Base-by-base conservation (phyloP, 1,140 invertebrate genomes). In the Polyergus mexicanus region DNA sequence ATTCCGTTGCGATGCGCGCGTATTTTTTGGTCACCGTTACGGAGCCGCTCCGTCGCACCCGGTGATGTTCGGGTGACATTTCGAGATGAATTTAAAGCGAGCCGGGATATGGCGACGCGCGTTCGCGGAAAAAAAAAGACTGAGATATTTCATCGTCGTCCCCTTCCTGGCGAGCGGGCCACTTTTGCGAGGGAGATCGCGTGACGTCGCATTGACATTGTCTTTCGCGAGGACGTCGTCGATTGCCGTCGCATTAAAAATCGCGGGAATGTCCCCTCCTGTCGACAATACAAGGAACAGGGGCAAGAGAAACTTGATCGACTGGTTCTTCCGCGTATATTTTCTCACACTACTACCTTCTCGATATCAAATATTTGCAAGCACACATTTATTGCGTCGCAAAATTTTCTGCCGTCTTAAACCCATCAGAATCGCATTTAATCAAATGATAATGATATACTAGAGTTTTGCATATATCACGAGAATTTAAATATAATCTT, bases 251-350 rank as follows among this genome's bases (percentile, higher is more conserved):
- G 54, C 68, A 41, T 86, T 71, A 75, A 69, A 87, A 87, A 58
- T 71, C 78, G 80, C 62, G 85, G 66, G 88, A 87, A 89, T 44
- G 85, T 71, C 19, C 19, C 38, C 75, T 76, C 54, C 60, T 65
- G 68, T 25, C 35, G n/a, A 10, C 11, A 25, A 25, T 22, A 35
- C 38, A 3, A 28, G 7, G 66, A 28, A 44, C 58, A n/a, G 56
- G 66, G 66, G n/a, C 84, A 90, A 88, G 68, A 90, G 68, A 90
- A 90, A 90, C 81, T 54, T 86, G 88, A 87, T 75, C n/a, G 74
- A 88, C 89, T 84, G 74, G 89, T 89, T 88, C 76, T 89, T 89
- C 63, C 71, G 51, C 69, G 68, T 60, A 56, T 80, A 86, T 88
- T 86, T 90, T 60, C 60, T 44, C 66, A 16, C 41, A 72, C 72